These are phyloP conservation scores for Atethmia centrago DNA, from an alignment of 2,888 invertebrate genomes.

Conservation along the genomic window DNA sequence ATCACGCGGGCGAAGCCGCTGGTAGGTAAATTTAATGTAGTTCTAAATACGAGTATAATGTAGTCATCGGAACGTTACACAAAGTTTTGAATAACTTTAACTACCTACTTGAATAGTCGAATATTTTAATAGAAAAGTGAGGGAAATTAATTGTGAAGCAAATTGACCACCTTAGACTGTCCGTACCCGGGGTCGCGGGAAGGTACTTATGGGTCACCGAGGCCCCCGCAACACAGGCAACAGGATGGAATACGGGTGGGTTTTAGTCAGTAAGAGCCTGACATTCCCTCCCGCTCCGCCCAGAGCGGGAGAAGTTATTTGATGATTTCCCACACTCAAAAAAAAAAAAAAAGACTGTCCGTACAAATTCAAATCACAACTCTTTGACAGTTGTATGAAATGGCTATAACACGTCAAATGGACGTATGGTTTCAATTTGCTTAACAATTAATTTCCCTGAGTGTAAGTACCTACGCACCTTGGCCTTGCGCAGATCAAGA, in stretches of 20 bases:
- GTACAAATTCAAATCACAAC: not conserved
- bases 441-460: no score
- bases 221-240: no score
- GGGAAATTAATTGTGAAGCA: not conserved
- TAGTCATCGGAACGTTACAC: not conserved
- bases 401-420: not conserved
- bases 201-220: no score
- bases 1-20: not conserved
- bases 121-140: not conserved
- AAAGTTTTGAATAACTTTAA: not conserved
- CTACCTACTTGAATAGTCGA: not conserved
- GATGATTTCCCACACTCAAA: no score
- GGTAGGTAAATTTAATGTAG: not conserved
- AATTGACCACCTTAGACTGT: not conserved
- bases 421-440: not conserved
- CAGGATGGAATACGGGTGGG: no score
- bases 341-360: no score
- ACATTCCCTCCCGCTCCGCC: no score
- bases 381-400: not conserved
- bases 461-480: not conserved
- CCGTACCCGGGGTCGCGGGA: no score
- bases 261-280: no score
- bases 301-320: no score
- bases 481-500: constrained; percentile 23
- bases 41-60: not conserved